Evolutionary conservation across 2,888 invertebrate genomes (phyloP).

Genomic region (Sericinus montela): DNA sequence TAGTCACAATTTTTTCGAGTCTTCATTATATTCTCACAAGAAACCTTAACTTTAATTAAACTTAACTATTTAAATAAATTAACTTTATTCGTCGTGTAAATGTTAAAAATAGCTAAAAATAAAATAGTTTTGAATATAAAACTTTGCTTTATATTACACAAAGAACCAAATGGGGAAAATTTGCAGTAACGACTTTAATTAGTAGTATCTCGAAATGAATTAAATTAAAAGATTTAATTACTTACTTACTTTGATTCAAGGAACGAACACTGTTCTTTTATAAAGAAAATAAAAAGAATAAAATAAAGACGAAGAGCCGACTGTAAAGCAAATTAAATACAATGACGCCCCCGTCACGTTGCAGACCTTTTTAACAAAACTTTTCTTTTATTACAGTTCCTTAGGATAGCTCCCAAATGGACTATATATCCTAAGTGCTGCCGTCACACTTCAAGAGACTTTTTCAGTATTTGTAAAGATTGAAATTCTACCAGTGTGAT

Average conservation of each 20-base stretch:
- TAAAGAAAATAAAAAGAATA: constrained; percentile 4
- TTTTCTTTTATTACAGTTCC: constrained; percentile 15
- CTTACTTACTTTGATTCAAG: background rate
- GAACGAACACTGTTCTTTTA: background rate
- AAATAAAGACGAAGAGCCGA: constrained; percentile 1
- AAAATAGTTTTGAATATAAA: no score
- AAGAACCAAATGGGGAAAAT: no score
- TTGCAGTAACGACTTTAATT: background rate
- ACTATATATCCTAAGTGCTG: constrained; percentile 12
- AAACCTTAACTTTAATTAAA: no score
- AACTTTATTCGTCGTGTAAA: no score
- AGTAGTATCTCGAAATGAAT: background rate
- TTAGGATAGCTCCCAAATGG: constrained; percentile 14
- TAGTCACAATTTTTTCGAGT: no score
- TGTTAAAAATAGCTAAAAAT: no score
- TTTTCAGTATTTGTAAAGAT: background rate
- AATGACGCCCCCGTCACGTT: constrained; percentile 15
- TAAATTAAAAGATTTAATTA: constrained; percentile 6
- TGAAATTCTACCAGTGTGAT: no score
- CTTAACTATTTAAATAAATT: no score
- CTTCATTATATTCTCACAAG: no score
- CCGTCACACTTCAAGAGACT: constrained; percentile 7
- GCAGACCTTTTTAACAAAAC: constrained; percentile 15
- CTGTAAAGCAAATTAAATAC: constrained; percentile 16
- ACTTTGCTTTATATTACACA: no score